phyloP scores from a whole-genome alignment of 2,888 invertebrate species.

The Tolmerus cingulatus region DNA sequence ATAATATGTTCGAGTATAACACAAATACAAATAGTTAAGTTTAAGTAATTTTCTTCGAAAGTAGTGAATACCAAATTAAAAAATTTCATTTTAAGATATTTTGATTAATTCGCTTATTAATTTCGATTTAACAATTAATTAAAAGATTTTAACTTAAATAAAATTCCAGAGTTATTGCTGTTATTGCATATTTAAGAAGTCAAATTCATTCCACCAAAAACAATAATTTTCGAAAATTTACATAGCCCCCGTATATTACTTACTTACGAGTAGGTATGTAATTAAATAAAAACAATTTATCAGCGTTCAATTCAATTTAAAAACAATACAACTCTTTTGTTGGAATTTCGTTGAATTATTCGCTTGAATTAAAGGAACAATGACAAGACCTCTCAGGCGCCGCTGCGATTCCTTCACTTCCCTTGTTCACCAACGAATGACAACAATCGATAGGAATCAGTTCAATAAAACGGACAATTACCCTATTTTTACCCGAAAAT shows the following conservation, averaged over 20 bases:
- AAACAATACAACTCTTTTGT: neutral
- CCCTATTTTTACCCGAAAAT: neutral
- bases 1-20: too few species aligned
- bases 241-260: neutral
- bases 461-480: slow-evolving; percentile 18
- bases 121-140: too few species aligned
- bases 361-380: neutral
- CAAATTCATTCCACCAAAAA: neutral
- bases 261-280: neutral
- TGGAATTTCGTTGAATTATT: neutral
- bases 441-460: slow-evolving; percentile 18
- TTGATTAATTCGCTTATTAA: too few species aligned
- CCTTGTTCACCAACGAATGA: neutral
- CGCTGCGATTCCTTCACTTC: neutral
- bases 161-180: too few species aligned
- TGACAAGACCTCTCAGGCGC: neutral
- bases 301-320: neutral
- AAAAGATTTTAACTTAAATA: too few species aligned
- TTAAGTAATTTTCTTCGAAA: too few species aligned
- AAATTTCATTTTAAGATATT: too few species aligned
- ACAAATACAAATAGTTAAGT: too few species aligned
- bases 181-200: neutral
- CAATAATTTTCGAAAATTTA: neutral
- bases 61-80: too few species aligned
- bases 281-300: neutral